Conservation (phyloP, 2,113 vertebrate genomes). For the Misgurnus mizolepis region DNA sequence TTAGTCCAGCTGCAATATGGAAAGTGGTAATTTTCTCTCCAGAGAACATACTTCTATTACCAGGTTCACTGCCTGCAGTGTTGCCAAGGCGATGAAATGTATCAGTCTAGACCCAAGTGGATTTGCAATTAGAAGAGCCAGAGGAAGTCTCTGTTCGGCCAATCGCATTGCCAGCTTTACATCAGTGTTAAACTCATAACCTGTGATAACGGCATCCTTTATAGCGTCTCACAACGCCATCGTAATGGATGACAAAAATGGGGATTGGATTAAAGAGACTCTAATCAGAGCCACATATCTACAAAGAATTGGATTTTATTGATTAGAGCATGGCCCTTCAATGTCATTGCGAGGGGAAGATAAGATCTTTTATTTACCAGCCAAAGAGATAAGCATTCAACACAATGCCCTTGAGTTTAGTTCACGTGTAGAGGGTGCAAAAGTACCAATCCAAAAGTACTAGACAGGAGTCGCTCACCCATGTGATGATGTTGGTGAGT, state of each 20-base stretch:
- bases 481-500: not conserved
- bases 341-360: conserved; percentile 67
- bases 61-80: conserved; percentile 47
- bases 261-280: conserved; percentile 68
- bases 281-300: conserved; percentile 75
- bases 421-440: conserved; percentile 29
- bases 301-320: conserved; percentile 75
- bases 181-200: conserved; percentile 64
- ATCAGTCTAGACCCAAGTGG: conserved; percentile 47
- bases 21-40: conserved; percentile 31
- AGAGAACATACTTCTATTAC: conserved; percentile 37
- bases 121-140: conserved; percentile 67
- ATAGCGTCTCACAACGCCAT: conserved; percentile 58
- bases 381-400: conserved; percentile 61
- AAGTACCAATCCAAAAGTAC: conserved; percentile 32
- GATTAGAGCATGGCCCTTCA: conserved; percentile 74
- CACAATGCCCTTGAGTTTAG: conserved; percentile 71
- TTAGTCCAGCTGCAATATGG: conserved; percentile 15
- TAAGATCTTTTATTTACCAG: conserved; percentile 80
- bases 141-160: conserved; percentile 49
- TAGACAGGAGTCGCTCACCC: conserved; percentile 30
- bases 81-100: conserved; percentile 52
- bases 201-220: conserved; percentile 64
- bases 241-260: conserved; percentile 67
- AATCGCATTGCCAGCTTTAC: conserved; percentile 45